Conservation (phyloP, 2,797 vertebrate species). For the Taeniopygia guttata region DNA sequence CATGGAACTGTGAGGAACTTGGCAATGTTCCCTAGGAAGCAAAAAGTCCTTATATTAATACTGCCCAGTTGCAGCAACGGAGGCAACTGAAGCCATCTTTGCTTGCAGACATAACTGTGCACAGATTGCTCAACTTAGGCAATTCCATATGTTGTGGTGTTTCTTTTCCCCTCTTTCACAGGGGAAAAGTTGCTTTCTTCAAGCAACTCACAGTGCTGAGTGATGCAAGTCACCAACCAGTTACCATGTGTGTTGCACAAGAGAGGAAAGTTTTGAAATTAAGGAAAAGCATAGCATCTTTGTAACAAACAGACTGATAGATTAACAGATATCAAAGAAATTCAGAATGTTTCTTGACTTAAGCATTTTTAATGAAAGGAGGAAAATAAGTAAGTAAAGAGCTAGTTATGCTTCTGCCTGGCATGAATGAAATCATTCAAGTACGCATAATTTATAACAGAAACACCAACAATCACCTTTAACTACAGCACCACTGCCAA, state of each 20-base stretch:
- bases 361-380: neutral
- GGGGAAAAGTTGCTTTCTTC: neutral
- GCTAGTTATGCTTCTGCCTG: neutral
- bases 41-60: slow-evolving; percentile 40
- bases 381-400: neutral
- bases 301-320: neutral
- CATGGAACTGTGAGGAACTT: slow-evolving; percentile 2
- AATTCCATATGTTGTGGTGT: neutral
- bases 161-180: neutral
- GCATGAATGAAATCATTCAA: neutral
- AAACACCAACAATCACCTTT: slow-evolving; percentile 29
- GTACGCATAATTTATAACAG: neutral
- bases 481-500: slow-evolving; percentile 15
- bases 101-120: neutral
- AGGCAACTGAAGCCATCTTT: neutral
- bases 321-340: neutral
- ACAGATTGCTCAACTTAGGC: neutral
- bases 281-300: neutral
- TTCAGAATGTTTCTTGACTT: neutral
- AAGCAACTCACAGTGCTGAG: neutral
- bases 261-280: neutral
- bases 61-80: neutral
- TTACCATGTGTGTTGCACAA: neutral
- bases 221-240: neutral
- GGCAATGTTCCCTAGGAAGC: neutral